Evolutionary conservation across 1,140 invertebrate species (phyloP).

Genomic region (Lordiphosa mommai): DNA sequence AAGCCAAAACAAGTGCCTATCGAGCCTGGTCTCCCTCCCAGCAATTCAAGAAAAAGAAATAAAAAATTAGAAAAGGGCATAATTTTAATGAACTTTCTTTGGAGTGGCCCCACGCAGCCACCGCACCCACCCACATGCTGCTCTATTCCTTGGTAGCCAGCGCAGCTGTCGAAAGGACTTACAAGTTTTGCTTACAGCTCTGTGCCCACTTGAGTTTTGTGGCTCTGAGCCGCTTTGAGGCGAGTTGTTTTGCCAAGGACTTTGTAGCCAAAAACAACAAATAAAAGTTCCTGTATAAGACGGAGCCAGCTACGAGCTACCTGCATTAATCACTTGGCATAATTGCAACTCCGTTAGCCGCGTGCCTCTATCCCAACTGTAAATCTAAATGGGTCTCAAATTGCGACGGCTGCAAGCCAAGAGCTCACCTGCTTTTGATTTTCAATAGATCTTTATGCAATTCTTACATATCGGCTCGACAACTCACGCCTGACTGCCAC

Average conservation of each 20-base stretch:
- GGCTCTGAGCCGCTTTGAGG: conserved; percentile 44
- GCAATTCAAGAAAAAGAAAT: conserved; percentile 51
- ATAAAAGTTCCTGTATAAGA: conserved; percentile 15
- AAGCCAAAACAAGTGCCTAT: conserved; percentile 68
- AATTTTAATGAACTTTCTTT: conserved; percentile 76
- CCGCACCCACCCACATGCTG: conserved; percentile 5
- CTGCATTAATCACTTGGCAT: conserved; percentile 50
- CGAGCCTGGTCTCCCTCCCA: conserved; percentile 18
- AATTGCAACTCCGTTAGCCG: conserved; percentile 50
- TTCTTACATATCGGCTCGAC: not conserved
- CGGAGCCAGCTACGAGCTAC: conserved; percentile 14
- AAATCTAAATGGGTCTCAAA: conserved; percentile 54
- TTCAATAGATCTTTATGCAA: conserved; percentile 12
- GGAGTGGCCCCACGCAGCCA: conserved; percentile 8
- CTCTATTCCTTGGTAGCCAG: conserved; percentile 38
- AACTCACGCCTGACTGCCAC: conserved; percentile 17
- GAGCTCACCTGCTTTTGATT: conserved; percentile 32
- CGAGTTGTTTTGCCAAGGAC: conserved; percentile 37
- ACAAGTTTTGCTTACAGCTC: conserved; percentile 50
- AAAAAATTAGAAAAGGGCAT: conserved; percentile 74
- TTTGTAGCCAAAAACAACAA: conserved; percentile 12
- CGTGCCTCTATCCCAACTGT: conserved; percentile 44
- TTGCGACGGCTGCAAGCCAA: conserved; percentile 56
- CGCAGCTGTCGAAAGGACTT: conserved; percentile 73
- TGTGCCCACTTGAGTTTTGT: conserved; percentile 49